Evolutionary conservation across 2,113 vertebrate species (phyloP).

Genomic region (Polyodon spathula): DNA sequence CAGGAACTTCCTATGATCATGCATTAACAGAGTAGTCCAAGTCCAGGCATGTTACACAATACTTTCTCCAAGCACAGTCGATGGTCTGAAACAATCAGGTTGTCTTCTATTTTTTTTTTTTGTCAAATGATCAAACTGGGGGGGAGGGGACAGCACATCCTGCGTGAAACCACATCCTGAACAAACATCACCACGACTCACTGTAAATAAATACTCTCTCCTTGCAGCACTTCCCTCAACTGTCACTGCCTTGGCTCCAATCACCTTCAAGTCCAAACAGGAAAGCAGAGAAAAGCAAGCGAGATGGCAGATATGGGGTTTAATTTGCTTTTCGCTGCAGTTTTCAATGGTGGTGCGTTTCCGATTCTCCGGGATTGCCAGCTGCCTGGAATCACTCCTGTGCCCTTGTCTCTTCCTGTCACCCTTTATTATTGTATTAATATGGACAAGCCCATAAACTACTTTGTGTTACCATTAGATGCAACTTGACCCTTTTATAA

Average conservation of each 20-base stretch:
- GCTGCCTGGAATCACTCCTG: constrained; percentile 72
- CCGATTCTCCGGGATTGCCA: constrained; percentile 69
- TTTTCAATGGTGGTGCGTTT: constrained; percentile 71
- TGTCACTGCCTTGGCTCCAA: constrained; percentile 90
- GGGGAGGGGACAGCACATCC: constrained; percentile 78
- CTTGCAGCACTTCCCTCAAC: constrained; percentile 88
- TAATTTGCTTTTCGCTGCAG: constrained; percentile 88
- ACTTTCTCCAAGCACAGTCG: constrained; percentile 45
- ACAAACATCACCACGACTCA: constrained; percentile 84
- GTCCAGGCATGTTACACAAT: constrained; percentile 59
- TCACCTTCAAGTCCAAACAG: constrained; percentile 98
- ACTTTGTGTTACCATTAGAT: constrained; percentile 47
- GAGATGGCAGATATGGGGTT: constrained; percentile 87
- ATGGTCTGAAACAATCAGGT: constrained; percentile 54
- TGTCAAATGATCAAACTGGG: constrained; percentile 71
- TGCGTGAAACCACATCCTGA: constrained; percentile 98
- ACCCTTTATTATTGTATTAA: constrained; percentile 83
- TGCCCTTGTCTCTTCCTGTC: constrained; percentile 80
- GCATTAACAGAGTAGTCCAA: constrained; percentile 41
- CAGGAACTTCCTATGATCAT: constrained; percentile 56
- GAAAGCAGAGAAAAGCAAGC: constrained; percentile 86
- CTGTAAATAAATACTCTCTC: constrained; percentile 98
- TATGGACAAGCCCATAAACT: constrained; percentile 58
- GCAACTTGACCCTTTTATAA: constrained; percentile 47
- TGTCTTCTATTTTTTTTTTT: constrained; percentile 45